A percentile compares a stretch with the other conserved stretches of the same genome.
Conservation (phyloP, 2,797 vertebrate species). For the Poeciliopsis paucimaculata region DNA sequence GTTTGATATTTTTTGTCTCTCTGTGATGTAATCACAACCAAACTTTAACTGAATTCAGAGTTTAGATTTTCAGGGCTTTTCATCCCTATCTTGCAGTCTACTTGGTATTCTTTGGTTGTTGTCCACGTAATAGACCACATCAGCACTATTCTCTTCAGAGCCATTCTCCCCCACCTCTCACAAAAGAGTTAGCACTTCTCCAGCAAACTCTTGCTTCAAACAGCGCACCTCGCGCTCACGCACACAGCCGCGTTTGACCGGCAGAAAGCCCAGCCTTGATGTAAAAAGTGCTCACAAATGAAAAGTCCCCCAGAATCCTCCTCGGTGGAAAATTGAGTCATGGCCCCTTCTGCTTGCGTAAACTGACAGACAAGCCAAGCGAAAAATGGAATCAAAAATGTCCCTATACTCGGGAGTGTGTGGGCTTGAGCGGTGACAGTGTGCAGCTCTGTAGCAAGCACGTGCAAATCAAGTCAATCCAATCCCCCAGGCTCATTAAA, state of each 20-base stretch:
- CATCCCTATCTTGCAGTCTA: slow-evolving; percentile 39
- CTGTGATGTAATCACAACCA: slow-evolving; percentile 46
- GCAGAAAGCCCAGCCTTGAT: slow-evolving; percentile 32
- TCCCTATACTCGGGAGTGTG: slow-evolving; percentile 49
- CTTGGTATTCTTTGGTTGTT: slow-evolving; percentile 56
- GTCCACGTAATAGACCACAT: slow-evolving; percentile 50
- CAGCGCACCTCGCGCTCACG: slow-evolving; percentile 42
- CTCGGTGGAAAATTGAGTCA: slow-evolving; percentile 67
- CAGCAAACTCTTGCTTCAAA: slow-evolving; percentile 50
- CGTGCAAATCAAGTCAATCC: slow-evolving; percentile 66
- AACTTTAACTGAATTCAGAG: slow-evolving; percentile 37
- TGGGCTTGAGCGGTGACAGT: slow-evolving; percentile 38
- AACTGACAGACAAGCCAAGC: slow-evolving; percentile 62
- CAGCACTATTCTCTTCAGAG: slow-evolving; percentile 72
- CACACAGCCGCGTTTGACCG: slow-evolving; percentile 24
- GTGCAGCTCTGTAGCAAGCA: slow-evolving; percentile 57
- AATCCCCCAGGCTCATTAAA: slow-evolving; percentile 67
- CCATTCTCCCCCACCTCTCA: slow-evolving; percentile 21
- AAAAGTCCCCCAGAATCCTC: slow-evolving; percentile 47
- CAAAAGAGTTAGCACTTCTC: slow-evolving; percentile 39
- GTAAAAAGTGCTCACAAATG: slow-evolving; percentile 48
- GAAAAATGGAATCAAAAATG: slow-evolving; percentile 64
- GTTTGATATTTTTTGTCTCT: slow-evolving; percentile 27
- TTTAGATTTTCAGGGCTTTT: slow-evolving; percentile 49
- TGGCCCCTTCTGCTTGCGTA: slow-evolving; percentile 56